These are phyloP conservation scores for Chaetorhynchus papuensis DNA, from an alignment of 2,113 vertebrate species.

Conservation along the genomic window DNA sequence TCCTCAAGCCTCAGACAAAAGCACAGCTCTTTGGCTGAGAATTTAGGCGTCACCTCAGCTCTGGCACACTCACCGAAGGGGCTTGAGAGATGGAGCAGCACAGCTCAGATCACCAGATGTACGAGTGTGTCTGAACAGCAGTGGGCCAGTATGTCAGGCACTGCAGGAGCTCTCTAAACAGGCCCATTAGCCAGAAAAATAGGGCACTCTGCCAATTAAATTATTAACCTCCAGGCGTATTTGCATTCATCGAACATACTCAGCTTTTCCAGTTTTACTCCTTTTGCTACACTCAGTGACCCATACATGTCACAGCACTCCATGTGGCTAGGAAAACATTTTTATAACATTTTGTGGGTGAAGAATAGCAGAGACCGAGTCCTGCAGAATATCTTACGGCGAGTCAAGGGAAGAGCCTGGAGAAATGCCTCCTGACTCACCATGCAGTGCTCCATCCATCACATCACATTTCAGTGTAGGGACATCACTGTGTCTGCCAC, in stretches of 20 bases:
- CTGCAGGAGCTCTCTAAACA: background rate
- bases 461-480: background rate
- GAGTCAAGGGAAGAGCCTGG: background rate
- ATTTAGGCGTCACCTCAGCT: rapidly evolving
- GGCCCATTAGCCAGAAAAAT: background rate
- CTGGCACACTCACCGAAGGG: background rate
- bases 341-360: background rate
- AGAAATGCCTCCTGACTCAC: background rate
- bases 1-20: background rate
- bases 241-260: background rate
- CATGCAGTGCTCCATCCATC: background rate
- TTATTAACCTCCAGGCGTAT: background rate
- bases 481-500: background rate
- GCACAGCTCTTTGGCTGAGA: background rate
- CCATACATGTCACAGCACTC: background rate
- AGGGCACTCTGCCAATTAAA: background rate
- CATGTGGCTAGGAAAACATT: background rate
- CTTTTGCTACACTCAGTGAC: background rate
- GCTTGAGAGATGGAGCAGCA: background rate
- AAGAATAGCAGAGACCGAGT: background rate
- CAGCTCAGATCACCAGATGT: background rate
- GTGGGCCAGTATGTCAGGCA: background rate
- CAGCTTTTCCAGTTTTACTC: background rate
- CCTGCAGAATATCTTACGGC: background rate
- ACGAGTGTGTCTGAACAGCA: background rate